Evolutionary conservation across 2,797 vertebrate species (phyloP), one percentile per base, ranked within the genome.

Genomic region (Merluccius polli): DNA sequence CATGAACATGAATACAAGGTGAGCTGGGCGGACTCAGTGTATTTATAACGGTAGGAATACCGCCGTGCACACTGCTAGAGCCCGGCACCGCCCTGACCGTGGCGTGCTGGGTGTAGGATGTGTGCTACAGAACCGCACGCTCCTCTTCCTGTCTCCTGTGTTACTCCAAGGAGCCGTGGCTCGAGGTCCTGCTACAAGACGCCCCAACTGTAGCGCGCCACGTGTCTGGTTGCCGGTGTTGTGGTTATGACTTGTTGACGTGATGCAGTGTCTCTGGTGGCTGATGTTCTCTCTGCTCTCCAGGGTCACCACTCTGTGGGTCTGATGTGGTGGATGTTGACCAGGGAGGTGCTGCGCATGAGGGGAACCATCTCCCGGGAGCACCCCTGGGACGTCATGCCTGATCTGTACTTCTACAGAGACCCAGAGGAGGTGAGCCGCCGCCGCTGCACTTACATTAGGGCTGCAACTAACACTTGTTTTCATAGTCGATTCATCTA

Each of bases 311-410:
- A 99, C 89, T 97, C 98, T 0, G 96, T 98, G 81, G 98, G 98
- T 83, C 92, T 99, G 80, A 99, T 98, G 98, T 99, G 98, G 98
- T 99, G 98, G 98, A 99, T 99, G 97, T 85, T 99, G 92, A 96
- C 98, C 79, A 92, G 97, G 73, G 97, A 99, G 88, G 98, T 99
- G 7, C 92, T 99, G 78, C 95, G 97, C 70, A 98, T 98, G 97
- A 95, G 98, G 72, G 98, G 97, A 41, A 99, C 98, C 73, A 99
- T 99, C 84, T 98, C 97, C 79, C 95, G 97, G 52, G 98, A 99
- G 67, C 98, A 99, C 86, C 96, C 97, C 0, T 99, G 98, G 98
- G 98, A 99, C 78, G 97, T 99, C 84, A 99, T 99, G 98, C 98
- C 98, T 0, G 98, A 99, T 90, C 92, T 99, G 73, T 99, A 98